Percentiles rank a stretch among this genome's conserved stretches.
Conservation (phyloP, 2,113 vertebrate genomes). For the Periophthalmodon schlosseri region DNA sequence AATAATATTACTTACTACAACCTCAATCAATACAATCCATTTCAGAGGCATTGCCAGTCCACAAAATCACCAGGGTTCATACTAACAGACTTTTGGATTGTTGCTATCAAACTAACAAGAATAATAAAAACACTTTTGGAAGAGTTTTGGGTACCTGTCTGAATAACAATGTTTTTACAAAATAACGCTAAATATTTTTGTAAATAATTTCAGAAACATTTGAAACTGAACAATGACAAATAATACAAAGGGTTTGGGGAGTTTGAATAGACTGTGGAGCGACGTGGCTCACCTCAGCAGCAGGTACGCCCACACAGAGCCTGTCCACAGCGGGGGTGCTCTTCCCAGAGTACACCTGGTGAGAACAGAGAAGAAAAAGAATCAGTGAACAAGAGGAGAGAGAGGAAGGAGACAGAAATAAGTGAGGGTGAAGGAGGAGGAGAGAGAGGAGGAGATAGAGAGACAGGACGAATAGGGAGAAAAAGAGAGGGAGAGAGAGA, state of each 20-base stretch:
- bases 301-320: slow-evolving; percentile 93
- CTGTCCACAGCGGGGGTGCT: slow-evolving; percentile 91
- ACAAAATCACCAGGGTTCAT: background rate
- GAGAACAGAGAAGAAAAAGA: slow-evolving; percentile 61
- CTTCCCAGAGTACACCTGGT: slow-evolving; percentile 91
- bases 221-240: background rate
- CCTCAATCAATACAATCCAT: too few species aligned
- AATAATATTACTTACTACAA: too few species aligned
- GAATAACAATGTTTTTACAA: slow-evolving; percentile 17
- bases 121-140: too few species aligned
- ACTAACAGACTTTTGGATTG: background rate
- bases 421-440: background rate
- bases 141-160: background rate
- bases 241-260: slow-evolving; percentile 17
- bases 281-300: slow-evolving; percentile 86
- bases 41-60: background rate
- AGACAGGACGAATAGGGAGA: background rate
- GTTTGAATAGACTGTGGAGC: slow-evolving; percentile 30
- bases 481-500: too few species aligned
- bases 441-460: slow-evolving; percentile 20
- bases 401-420: background rate
- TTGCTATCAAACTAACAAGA: too few species aligned
- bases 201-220: slow-evolving; percentile 14
- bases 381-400: slow-evolving; percentile 37
- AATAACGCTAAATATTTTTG: slow-evolving; percentile 10